Percentiles rank a stretch among this genome's conserved stretches.
Conservation (phyloP, 2,113 vertebrate genomes). For the Passer domesticus region DNA sequence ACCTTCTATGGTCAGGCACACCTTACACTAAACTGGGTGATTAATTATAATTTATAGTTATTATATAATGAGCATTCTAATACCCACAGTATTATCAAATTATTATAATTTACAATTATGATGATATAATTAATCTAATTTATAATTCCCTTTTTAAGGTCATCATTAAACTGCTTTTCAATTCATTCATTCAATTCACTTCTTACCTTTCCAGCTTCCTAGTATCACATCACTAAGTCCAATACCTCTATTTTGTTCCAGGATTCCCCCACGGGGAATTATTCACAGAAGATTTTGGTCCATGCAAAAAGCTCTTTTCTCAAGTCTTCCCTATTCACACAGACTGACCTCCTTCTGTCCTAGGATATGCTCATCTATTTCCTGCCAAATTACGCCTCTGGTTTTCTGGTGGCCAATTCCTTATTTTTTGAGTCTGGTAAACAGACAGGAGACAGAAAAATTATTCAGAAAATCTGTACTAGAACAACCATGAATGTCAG, state of each 20-base stretch:
- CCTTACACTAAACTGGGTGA: background rate
- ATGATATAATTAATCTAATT: background rate
- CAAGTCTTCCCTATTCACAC: background rate
- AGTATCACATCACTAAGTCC: background rate
- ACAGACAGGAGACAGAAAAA: background rate
- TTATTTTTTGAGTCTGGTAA: background rate
- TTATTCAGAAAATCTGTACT: background rate
- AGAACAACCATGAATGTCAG: background rate
- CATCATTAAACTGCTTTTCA: background rate
- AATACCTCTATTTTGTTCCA: background rate
- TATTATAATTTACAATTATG: background rate
- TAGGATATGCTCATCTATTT: background rate
- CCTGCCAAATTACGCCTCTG: background rate
- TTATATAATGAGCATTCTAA: background rate
- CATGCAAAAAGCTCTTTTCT: background rate
- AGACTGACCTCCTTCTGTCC: background rate
- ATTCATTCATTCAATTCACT: background rate
- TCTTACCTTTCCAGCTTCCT: background rate
- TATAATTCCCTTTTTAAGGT: background rate
- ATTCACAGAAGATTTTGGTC: background rate
- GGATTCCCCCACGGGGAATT: background rate
- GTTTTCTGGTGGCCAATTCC: background rate
- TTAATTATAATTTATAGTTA: background rate
- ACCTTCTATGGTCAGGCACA: background rate
- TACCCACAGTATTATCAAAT: background rate